Evolutionary conservation across 2,797 vertebrate genomes (phyloP).

Genomic region (Macrochelys suwanniensis): DNA sequence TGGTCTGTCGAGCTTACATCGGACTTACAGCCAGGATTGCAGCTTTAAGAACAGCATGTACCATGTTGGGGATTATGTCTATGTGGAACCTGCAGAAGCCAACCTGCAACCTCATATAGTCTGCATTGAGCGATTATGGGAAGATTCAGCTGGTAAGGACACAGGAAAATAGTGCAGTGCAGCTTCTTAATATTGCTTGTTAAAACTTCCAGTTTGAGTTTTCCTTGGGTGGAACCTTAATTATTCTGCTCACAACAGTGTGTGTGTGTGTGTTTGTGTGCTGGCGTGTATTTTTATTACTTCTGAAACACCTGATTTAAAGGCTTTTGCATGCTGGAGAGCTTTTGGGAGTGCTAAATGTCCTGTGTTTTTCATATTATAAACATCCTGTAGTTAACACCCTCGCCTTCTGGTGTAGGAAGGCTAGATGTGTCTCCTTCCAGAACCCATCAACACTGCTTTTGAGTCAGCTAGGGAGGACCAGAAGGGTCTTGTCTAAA

Average conservation of each 20-base stretch:
- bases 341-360: background rate
- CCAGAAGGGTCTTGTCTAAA: background rate
- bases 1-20: slow-evolving; percentile 90
- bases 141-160: slow-evolving; percentile 93
- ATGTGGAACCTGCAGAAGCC: slow-evolving; percentile 95
- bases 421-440: background rate
- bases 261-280: background rate
- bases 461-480: background rate
- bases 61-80: slow-evolving; percentile 97
- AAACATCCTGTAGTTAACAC: background rate
- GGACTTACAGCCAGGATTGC: slow-evolving; percentile 98
- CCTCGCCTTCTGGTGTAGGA: background rate
- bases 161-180: background rate
- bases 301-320: background rate
- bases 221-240: background rate
- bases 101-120: slow-evolving; percentile 97
- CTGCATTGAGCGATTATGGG: slow-evolving; percentile 97
- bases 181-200: background rate
- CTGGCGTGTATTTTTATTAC: background rate
- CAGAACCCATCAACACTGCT: background rate
- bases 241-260: background rate
- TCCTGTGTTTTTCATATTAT: background rate
- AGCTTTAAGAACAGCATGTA: slow-evolving; percentile 99
- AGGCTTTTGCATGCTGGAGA: background rate
- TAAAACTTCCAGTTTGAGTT: background rate